Percentiles rank a stretch among this genome's conserved stretches.
Conservation (phyloP, 2,797 vertebrate species). For the Limnodromus scolopaceus region DNA sequence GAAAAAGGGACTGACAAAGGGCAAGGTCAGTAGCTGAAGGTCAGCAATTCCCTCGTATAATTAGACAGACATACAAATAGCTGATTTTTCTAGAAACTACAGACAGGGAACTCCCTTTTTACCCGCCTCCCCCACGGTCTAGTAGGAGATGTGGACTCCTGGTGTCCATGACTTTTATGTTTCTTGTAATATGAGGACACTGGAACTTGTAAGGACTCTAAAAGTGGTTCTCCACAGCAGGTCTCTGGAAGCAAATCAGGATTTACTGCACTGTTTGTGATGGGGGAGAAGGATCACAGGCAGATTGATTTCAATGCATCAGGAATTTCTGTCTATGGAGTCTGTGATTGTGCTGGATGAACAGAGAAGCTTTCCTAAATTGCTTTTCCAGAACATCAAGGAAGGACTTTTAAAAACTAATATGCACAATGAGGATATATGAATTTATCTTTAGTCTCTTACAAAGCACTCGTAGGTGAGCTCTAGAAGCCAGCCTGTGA, state of each 20-base stretch:
- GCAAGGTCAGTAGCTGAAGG: not conserved
- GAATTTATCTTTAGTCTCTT: not conserved
- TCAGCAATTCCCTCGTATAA: not conserved
- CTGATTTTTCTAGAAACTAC: not conserved
- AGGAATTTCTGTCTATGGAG: not conserved
- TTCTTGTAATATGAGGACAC: not conserved
- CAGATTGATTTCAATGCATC: not conserved
- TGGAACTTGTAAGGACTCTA: not conserved
- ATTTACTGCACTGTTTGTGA: not conserved
- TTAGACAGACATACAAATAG: not conserved
- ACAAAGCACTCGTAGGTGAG: not conserved
- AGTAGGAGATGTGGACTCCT: not conserved
- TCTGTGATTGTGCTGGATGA: not conserved
- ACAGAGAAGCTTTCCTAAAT: not conserved
- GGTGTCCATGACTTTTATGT: not conserved
- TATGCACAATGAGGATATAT: not conserved
- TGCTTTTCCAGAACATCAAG: slow-evolving; percentile 17
- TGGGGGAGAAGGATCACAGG: not conserved
- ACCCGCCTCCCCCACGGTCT: not conserved
- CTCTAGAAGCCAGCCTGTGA: not conserved
- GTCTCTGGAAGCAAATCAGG: not conserved
- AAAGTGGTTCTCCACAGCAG: not conserved
- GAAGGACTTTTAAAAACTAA: not conserved
- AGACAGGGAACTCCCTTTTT: not conserved
- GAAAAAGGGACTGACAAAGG: not conserved